phyloP scores from a whole-genome alignment of 2,113 vertebrate species.

The Tyto alba region DNA sequence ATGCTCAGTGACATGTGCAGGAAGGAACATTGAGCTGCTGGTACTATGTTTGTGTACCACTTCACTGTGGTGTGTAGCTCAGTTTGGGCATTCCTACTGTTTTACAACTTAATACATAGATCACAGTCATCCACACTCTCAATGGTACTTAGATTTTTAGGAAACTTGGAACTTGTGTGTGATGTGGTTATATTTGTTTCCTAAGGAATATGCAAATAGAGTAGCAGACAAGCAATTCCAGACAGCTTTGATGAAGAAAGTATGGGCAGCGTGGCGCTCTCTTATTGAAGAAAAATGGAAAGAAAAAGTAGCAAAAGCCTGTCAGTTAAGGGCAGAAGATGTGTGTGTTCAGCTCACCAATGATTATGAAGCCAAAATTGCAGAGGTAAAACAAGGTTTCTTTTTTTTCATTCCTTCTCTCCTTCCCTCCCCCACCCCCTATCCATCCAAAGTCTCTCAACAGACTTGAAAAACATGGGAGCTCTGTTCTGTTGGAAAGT shows the following conservation, averaged over 20 bases:
- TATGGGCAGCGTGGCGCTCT: constrained; percentile 84
- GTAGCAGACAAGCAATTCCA: constrained; percentile 81
- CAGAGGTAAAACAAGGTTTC: constrained; percentile 71
- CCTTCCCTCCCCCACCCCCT: not conserved
- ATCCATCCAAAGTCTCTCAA: not conserved
- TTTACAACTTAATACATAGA: too few species aligned
- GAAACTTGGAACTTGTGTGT: not conserved
- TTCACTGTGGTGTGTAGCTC: not conserved
- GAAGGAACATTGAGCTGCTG: not conserved
- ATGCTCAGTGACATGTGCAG: accelerated
- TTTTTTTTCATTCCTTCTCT: not conserved
- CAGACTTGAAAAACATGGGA: not conserved
- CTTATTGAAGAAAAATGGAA: constrained; percentile 81
- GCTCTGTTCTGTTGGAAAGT: too few species aligned
- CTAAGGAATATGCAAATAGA: constrained; percentile 75
- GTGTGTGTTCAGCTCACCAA: constrained; percentile 85
- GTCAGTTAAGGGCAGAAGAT: constrained; percentile 85
- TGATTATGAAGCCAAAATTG: constrained; percentile 84
- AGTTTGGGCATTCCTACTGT: accelerated
- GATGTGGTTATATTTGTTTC: not conserved
- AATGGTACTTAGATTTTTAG: not conserved
- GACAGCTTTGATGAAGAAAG: constrained; percentile 82
- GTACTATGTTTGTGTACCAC: not conserved
- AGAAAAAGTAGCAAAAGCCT: constrained; percentile 83
- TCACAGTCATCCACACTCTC: not conserved